phyloP scores from a whole-genome alignment of 2,888 invertebrate species.

The Penaeus monodon region DNA sequence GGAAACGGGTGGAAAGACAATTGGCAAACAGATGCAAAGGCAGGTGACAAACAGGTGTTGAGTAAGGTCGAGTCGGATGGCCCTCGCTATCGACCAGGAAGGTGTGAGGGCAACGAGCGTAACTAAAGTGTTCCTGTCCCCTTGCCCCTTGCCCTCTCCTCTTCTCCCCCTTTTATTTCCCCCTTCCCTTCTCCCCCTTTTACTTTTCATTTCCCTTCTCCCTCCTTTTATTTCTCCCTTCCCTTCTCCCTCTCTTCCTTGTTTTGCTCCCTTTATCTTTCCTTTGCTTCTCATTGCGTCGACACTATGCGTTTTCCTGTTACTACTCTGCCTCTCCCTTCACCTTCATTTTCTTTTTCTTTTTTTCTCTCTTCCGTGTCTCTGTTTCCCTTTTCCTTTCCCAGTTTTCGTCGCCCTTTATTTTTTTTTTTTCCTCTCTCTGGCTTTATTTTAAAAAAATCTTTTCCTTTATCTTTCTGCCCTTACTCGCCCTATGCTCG shows the following conservation, averaged over 20 bases:
- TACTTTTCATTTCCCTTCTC: accelerated
- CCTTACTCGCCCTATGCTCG: no score
- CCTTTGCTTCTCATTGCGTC: no score
- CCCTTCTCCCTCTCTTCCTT: background rate
- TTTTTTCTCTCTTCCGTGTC: no score
- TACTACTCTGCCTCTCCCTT: background rate
- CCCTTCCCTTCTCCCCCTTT: background rate
- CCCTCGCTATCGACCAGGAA: no score
- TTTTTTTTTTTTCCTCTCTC: background rate
- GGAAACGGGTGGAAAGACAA: no score
- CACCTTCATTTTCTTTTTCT: background rate
- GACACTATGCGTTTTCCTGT: background rate
- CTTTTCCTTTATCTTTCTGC: no score
- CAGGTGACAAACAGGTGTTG: no score
- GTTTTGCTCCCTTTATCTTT: no score
- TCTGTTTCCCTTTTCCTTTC: background rate
- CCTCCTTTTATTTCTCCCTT: background rate
- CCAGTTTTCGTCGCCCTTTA: background rate
- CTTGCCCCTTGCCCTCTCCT: background rate
- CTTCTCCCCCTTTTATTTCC: background rate
- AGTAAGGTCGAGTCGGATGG: no score
- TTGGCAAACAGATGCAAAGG: no score
- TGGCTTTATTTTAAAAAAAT: no score
- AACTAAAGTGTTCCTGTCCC: background rate
- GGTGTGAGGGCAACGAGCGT: background rate